phyloP scores from a whole-genome alignment of 2,888 invertebrate genomes.

The Lasioglossum calceatum region DNA sequence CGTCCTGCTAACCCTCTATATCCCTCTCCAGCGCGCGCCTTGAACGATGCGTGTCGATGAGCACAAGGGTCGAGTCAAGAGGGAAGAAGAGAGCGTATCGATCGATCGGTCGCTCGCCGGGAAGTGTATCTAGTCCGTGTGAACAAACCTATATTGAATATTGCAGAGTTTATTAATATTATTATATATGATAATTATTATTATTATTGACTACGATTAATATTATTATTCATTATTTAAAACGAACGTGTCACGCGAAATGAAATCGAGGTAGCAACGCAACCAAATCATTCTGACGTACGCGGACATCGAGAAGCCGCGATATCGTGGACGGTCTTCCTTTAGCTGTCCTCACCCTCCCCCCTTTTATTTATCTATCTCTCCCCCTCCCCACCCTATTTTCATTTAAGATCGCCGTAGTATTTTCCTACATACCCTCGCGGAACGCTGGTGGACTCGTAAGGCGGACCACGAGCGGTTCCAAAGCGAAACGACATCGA shows the following conservation, averaged over 20 bases:
- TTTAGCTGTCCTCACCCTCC: neutral
- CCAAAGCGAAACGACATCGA: constrained; percentile 14
- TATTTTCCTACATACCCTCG: constrained; percentile 15
- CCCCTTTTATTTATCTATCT: neutral
- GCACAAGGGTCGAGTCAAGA: constrained; percentile 60
- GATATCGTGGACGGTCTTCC: constrained; percentile 47
- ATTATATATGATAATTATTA: constrained; percentile 67
- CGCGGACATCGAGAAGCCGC: constrained; percentile 19
- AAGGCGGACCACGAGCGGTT: constrained; percentile 14
- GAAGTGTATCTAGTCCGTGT: constrained; percentile 81
- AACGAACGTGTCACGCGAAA: constrained; percentile 28
- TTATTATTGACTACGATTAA: constrained; percentile 37
- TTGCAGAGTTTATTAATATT: constrained; percentile 81
- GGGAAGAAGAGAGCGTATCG: constrained; percentile 52
- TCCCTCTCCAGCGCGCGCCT: constrained; percentile 17
- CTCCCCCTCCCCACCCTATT: neutral
- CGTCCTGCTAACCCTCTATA: neutral
- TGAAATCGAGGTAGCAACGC: constrained; percentile 13
- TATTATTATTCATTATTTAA: constrained; percentile 53
- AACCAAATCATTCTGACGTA: constrained; percentile 19
- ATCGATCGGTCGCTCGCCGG: constrained; percentile 60
- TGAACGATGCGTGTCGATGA: constrained; percentile 33
- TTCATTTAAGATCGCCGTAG: constrained; percentile 19
- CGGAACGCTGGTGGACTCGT: neutral
- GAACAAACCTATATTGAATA: constrained; percentile 82